Percentiles rank a stretch among this genome's conserved stretches.
Conservation (phyloP, 1,140 invertebrate genomes). For the Drosophila fuyamai region DNA sequence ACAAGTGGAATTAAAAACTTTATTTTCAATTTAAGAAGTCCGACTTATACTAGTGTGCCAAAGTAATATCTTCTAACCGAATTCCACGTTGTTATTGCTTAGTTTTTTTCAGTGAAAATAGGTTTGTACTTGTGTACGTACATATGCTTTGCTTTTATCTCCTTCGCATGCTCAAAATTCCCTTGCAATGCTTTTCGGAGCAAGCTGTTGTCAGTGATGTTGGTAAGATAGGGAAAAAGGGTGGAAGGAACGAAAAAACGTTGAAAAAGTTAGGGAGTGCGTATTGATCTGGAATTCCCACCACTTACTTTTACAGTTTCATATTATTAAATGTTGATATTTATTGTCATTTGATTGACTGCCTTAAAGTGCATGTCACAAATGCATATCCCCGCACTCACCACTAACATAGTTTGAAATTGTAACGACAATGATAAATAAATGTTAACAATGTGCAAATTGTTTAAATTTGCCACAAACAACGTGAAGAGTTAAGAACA, state of each 20-base stretch:
- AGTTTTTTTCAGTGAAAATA: not conserved
- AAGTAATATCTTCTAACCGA: too few species aligned
- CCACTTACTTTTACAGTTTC: conserved; percentile 2
- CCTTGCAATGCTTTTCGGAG: conserved; percentile 12
- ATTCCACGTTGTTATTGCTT: too few species aligned
- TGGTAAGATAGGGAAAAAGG: conserved; percentile 4
- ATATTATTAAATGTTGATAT: conserved; percentile 1
- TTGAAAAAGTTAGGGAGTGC: not conserved
- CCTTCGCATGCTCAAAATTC: conserved; percentile 12
- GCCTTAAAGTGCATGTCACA: not conserved
- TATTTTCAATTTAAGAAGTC: too few species aligned
- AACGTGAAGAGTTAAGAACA: conserved; percentile 46
- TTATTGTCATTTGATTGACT: conserved; percentile 9
- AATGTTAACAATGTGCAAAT: conserved; percentile 48
- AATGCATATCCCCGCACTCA: not conserved
- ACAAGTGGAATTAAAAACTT: too few species aligned
- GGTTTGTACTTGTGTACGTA: not conserved
- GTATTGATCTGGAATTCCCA: conserved; percentile 3
- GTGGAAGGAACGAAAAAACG: not conserved
- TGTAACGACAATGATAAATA: conserved; percentile 25
- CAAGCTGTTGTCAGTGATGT: conserved; percentile 16
- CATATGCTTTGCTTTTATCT: conserved; percentile 16
- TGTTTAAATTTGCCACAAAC: conserved; percentile 29
- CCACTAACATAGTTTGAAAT: not conserved
- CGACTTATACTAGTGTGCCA: too few species aligned